Evolutionary conservation across 2,888 invertebrate genomes (phyloP).

Genomic region (Oligia fasciuncula): DNA sequence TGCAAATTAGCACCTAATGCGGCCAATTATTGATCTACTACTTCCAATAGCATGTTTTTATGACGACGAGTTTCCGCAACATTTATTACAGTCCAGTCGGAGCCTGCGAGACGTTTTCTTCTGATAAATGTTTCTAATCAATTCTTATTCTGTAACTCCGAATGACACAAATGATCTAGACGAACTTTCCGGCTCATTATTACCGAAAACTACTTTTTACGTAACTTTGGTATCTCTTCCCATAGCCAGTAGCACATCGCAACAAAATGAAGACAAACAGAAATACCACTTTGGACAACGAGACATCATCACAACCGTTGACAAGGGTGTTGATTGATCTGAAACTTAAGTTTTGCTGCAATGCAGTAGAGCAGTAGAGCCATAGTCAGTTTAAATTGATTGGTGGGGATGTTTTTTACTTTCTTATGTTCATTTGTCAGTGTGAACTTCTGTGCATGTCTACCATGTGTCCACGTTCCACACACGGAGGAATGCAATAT

Average conservation of each 20-base stretch:
- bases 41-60: neutral
- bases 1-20: neutral
- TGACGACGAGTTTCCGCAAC: constrained; percentile 26
- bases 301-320: neutral
- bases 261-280: neutral
- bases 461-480: neutral
- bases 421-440: neutral
- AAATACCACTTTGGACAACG: neutral
- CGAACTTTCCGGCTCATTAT: constrained; percentile 59
- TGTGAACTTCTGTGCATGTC: constrained; percentile 3
- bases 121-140: constrained; percentile 6
- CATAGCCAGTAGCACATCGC: constrained; percentile 8
- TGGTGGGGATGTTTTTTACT: neutral
- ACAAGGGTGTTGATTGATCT: neutral
- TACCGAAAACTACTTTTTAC: constrained; percentile 46
- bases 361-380: too few relatives aligned
- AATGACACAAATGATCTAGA: constrained; percentile 39
- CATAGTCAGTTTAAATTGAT: neutral
- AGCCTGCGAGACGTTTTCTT: neutral
- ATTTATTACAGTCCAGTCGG: neutral
- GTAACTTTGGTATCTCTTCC: constrained; percentile 44
- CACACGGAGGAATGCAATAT: constrained; percentile 46
- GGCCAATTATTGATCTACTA: neutral
- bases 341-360: neutral
- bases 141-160: constrained; percentile 35